Conservation (phyloP, 2,797 vertebrate species). For the Babyrousa celebensis region DNA sequence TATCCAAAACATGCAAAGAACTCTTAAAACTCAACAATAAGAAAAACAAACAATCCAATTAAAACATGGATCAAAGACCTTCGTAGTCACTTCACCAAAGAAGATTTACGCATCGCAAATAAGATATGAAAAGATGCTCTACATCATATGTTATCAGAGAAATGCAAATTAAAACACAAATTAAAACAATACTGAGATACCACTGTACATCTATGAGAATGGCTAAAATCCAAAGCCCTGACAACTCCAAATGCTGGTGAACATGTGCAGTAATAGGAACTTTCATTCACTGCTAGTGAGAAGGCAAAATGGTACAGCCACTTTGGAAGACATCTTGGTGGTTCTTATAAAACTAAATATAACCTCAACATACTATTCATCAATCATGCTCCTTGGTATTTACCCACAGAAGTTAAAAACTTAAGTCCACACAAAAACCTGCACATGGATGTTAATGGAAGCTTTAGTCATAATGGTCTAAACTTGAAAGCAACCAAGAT, state of each 20-base stretch:
- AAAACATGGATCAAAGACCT: neutral
- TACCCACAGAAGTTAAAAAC: neutral
- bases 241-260: neutral
- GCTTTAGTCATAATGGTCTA: neutral
- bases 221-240: neutral
- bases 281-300: neutral
- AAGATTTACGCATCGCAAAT: neutral
- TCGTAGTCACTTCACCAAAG: neutral
- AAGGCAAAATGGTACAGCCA: neutral
- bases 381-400: neutral
- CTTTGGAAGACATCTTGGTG: neutral
- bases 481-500: conserved; percentile 49
- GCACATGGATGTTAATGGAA: neutral
- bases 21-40: conserved; percentile 26
- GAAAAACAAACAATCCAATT: neutral
- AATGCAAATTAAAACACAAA: conserved; percentile 47
- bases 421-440: neutral
- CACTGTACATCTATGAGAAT: neutral
- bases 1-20: conserved; percentile 30
- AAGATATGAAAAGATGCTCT: neutral
- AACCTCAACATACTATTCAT: neutral
- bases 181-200: neutral
- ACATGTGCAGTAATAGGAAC: neutral
- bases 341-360: neutral
- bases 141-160: neutral